phyloP scores from a whole-genome alignment of 2,888 invertebrate species.

The Brachynemurus nebulosus region DNA sequence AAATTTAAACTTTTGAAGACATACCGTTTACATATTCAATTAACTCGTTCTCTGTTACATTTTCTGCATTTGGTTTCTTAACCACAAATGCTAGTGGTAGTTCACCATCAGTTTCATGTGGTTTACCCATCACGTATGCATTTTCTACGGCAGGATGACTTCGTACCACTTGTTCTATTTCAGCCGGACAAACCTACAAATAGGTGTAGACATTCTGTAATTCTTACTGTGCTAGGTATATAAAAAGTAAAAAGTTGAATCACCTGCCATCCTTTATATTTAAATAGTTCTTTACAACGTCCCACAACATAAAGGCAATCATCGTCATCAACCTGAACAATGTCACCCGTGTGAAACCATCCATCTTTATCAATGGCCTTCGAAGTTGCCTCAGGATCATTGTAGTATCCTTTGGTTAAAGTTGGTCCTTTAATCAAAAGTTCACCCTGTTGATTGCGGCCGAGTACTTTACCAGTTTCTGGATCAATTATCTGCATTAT shows the following conservation, averaged over 20 bases:
- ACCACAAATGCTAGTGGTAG: slow-evolving; percentile 30
- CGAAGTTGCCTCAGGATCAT: neutral
- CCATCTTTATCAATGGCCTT: neutral
- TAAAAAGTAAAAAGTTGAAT: neutral
- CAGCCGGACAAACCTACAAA: neutral
- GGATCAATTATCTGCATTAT: neutral
- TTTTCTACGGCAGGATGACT: slow-evolving; percentile 34
- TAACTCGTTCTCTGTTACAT: neutral
- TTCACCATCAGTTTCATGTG: slow-evolving; percentile 30
- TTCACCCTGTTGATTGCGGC: neutral
- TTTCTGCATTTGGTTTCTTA: slow-evolving; percentile 18
- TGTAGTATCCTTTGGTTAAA: neutral
- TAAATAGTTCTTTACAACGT: neutral
- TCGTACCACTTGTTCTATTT: neutral
- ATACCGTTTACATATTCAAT: neutral
- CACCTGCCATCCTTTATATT: slow-evolving; percentile 4
- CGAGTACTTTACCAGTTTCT: neutral
- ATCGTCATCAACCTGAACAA: neutral
- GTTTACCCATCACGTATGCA: slow-evolving; percentile 35
- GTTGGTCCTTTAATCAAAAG: neutral
- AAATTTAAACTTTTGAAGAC: neutral
- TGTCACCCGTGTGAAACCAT: neutral
- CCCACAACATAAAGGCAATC: neutral
- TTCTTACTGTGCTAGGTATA: neutral
- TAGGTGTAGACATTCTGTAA: too few relatives aligned